A percentile compares a stretch with the other conserved stretches of the same genome.
These are phyloP conservation scores for Brachyhypopomus gauderio DNA, from an alignment of 2,113 vertebrate genomes.

Conservation along the genomic window DNA sequence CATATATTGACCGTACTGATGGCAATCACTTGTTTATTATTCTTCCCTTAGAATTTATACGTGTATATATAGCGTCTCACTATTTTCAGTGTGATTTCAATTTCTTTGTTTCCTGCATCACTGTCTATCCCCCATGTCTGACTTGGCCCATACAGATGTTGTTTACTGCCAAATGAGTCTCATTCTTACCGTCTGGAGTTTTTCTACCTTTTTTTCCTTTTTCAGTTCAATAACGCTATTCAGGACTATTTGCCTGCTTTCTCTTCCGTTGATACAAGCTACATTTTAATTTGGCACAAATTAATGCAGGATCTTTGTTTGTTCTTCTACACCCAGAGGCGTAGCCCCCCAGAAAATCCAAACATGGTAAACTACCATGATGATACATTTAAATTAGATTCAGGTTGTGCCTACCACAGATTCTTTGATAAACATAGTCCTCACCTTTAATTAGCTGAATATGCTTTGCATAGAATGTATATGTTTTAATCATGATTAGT, in stretches of 20 bases:
- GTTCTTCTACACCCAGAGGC: slow-evolving; percentile 30
- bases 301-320: slow-evolving; percentile 24
- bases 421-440: slow-evolving; percentile 17
- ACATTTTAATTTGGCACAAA: slow-evolving; percentile 32
- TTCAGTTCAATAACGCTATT: slow-evolving; percentile 18
- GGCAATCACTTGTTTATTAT: background rate
- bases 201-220: slow-evolving; percentile 21
- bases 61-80: background rate
- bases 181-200: background rate
- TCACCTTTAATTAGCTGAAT: slow-evolving; percentile 2
- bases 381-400: slow-evolving; percentile 29
- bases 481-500: background rate
- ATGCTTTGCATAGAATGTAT: background rate
- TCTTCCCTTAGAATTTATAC: background rate
- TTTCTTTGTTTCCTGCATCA: slow-evolving; percentile 21
- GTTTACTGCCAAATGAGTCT: slow-evolving; percentile 20
- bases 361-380: slow-evolving; percentile 30
- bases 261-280: background rate
- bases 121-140: background rate
- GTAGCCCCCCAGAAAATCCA: slow-evolving; percentile 13
- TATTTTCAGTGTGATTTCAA: slow-evolving; percentile 7
- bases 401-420: background rate
- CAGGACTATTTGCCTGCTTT: background rate
- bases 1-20: background rate
- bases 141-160: slow-evolving; percentile 19